Conservation (phyloP, 2,888 invertebrate species). For the Heliconius erato region DNA sequence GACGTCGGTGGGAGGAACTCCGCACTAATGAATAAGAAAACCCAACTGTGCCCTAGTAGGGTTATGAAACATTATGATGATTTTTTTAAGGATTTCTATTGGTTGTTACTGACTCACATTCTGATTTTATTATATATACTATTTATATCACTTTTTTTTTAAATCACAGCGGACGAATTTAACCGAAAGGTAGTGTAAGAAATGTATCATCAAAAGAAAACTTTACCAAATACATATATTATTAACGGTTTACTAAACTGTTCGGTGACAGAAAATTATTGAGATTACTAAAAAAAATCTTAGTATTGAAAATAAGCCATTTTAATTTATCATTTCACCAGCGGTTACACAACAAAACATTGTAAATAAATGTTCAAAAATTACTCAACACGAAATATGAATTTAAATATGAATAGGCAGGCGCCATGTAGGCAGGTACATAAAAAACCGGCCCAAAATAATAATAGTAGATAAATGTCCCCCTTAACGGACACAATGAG, state of each 20-base stretch:
- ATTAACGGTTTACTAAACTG: background rate
- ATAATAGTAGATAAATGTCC: conserved; percentile 83
- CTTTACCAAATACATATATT: background rate
- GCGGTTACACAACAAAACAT: conserved; percentile 74
- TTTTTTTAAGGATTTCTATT: conserved; percentile 54
- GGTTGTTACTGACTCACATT: conserved; percentile 46
- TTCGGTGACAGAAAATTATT: background rate
- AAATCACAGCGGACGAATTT: background rate
- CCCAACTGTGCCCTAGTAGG: conserved; percentile 58
- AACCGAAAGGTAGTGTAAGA: background rate
- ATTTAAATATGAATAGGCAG: conserved; percentile 85
- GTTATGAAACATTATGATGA: conserved; percentile 50
- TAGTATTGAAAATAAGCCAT: conserved; percentile 53
- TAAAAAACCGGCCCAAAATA: conserved; percentile 83
- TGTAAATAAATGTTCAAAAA: conserved; percentile 80
- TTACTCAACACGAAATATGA: conserved; percentile 79
- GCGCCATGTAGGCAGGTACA: conserved; percentile 84
- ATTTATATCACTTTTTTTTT: no score
- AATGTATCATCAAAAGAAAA: background rate
- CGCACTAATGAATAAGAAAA: conserved; percentile 80
- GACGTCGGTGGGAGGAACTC: conserved; percentile 79
- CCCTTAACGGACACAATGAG: conserved; percentile 77
- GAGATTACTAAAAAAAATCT: background rate
- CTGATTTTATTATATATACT: background rate
- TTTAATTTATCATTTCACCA: conserved; percentile 69